These are phyloP conservation scores for Eremobia ochroleuca DNA, from an alignment of 2,888 invertebrate species.

Conservation along the genomic window DNA sequence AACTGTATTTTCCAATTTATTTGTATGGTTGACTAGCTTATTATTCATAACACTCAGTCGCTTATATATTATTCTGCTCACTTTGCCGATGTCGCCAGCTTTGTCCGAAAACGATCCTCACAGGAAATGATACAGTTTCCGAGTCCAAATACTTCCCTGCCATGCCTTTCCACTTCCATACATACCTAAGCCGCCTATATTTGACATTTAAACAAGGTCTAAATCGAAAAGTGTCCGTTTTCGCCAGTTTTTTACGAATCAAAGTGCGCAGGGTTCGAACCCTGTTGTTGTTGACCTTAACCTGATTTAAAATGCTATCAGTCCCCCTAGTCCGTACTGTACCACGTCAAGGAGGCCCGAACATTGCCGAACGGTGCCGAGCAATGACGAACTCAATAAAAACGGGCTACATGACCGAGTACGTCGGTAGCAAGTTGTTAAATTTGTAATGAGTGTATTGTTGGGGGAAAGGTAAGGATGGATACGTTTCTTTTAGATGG, in stretches of 20 bases:
- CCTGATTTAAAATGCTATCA: conserved; percentile 90
- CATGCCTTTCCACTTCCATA: conserved; percentile 8
- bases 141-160: background rate
- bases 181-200: conserved; percentile 13
- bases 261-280: conserved; percentile 52
- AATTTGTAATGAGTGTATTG: conserved; percentile 90
- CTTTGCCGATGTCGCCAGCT: background rate
- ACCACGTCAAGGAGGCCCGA: conserved; percentile 35
- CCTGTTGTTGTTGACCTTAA: conserved; percentile 85
- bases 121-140: background rate
- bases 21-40: background rate
- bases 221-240: conserved; percentile 45
- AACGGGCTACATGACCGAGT: conserved; percentile 86
- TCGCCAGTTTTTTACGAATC: conserved; percentile 48
- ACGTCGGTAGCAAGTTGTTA: conserved; percentile 82
- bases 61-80: background rate
- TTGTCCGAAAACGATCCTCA: background rate
- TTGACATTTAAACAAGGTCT: conserved; percentile 30
- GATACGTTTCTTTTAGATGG: conserved; percentile 66
- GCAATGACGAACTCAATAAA: conserved; percentile 75
- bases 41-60: background rate
- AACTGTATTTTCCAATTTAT: fast-evolving
- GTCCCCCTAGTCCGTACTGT: conserved; percentile 69
- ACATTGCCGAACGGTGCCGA: conserved; percentile 34
- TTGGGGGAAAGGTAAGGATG: conserved; percentile 74